Evolutionary conservation across 2,113 vertebrate genomes (phyloP).

Genomic region (Triplophysa rosa): DNA sequence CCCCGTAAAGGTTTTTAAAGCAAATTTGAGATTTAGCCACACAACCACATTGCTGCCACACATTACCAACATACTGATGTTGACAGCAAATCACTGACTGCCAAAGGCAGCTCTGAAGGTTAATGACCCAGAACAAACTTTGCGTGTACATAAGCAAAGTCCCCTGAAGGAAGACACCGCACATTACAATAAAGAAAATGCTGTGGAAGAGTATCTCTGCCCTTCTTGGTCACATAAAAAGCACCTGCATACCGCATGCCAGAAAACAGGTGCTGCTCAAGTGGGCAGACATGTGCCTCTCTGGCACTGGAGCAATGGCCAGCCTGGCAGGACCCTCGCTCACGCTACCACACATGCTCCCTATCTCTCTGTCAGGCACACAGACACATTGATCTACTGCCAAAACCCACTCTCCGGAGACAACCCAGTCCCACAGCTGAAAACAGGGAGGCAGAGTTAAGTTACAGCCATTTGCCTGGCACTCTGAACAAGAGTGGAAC

Average conservation of each 20-base stretch:
- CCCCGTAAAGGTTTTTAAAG: background rate
- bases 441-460: slow-evolving; percentile 31
- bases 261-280: slow-evolving; percentile 40
- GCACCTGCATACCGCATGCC: slow-evolving; percentile 29
- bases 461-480: slow-evolving; percentile 43
- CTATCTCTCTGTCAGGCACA: slow-evolving; percentile 19
- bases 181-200: background rate
- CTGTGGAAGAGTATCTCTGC: background rate
- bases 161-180: background rate
- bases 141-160: slow-evolving; percentile 11
- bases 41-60: background rate
- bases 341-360: slow-evolving; percentile 14
- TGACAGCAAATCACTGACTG: background rate
- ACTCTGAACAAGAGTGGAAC: slow-evolving; percentile 24
- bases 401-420: slow-evolving; percentile 48
- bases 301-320: slow-evolving; percentile 34
- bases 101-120: slow-evolving; percentile 5
- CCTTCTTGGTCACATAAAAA: background rate
- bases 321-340: slow-evolving; percentile 25
- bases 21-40: background rate
- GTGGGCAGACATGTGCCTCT: slow-evolving; percentile 33
- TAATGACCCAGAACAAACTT: background rate
- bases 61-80: background rate
- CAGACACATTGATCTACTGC: slow-evolving; percentile 39
- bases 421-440: slow-evolving; percentile 29